Evolutionary conservation across 2,113 vertebrate genomes (phyloP), one percentile per base, ranked within the genome.

Genomic region (Apodemus sylvaticus): DNA sequence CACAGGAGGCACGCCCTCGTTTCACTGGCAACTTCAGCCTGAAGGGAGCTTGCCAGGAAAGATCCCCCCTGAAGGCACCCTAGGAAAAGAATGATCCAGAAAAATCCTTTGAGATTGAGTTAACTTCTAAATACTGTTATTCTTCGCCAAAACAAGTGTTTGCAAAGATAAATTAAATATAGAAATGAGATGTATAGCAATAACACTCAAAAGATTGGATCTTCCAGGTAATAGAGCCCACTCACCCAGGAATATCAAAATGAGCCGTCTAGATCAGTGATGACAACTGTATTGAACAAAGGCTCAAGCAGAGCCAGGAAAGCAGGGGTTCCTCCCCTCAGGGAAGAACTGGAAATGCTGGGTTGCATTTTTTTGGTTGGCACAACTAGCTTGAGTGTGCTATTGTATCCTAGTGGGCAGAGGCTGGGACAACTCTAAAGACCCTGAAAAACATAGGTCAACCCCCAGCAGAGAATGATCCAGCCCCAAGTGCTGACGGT

Each of bases 101-200:
- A 93, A 87, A 66, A 60, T 51, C 13, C 24, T 94, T 19, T 88
- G 26, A 92, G 5, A 20, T 90, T 89, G 89, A 91, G 60, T 11
- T 53, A 79, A 83, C 78, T 86, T 86, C 81, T 91, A 89, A 96
- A 78, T 24, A 64, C 22, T 92, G 7, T 45, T 62, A 94, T 71
- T 93, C 92, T 87, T 89, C 1, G 88, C 71, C 26, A 83, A 96
- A 95, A 91, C 39, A 45, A 31, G 1, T 89, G 3, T 93, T 58
- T 76, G 74, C 20, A 39, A 94, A 93, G 42, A 93, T 64, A 79
- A 96, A 64, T 74, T 66, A 94, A 87, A 79, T 83, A 42, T n/a
- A 51, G 26, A 60, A 73, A 88, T 79, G 19, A 58, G 42, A 82
- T 26, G 31, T 34, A 39, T 31, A 8, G 14, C 55, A 62, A 0